phyloP scores from a whole-genome alignment of 2,888 invertebrate species.

The Pilophorus perplexus region DNA sequence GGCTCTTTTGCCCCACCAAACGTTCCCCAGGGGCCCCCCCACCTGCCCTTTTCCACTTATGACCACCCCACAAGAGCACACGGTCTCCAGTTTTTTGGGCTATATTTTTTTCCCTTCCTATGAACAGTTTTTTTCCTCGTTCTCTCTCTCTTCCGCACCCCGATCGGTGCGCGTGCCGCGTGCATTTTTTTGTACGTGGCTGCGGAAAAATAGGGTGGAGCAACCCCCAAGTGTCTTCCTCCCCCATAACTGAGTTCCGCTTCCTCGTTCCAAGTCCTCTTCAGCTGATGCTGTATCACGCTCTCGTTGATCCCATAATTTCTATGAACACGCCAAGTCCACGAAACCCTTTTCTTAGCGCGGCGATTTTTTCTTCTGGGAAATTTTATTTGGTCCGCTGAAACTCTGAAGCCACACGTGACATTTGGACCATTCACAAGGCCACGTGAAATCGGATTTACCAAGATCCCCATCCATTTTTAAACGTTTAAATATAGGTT shows the following conservation, averaged over 20 bases:
- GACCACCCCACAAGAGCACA: conserved; percentile 25
- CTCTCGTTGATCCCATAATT: conserved; percentile 21
- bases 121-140: conserved; percentile 16
- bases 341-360: conserved; percentile 25
- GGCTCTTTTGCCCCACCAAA: conserved; percentile 15
- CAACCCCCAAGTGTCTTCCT: not conserved
- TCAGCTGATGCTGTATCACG: conserved; percentile 27
- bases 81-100: conserved; percentile 24
- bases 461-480: no score
- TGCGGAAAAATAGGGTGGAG: conserved; percentile 18
- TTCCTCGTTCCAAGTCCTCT: conserved; percentile 29
- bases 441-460: no score
- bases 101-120: conserved; percentile 1
- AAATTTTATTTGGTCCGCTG: not conserved
- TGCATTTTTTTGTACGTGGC: conserved; percentile 17
- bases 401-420: no score
- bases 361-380: not conserved
- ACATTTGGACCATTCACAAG: no score
- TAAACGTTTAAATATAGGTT: no score
- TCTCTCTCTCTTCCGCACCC: conserved; percentile 12
- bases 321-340: conserved; percentile 25
- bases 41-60: conserved; percentile 27
- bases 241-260: conserved; percentile 22
- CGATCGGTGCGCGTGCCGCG: conserved; percentile 28
- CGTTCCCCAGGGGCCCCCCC: no score